Evolutionary conservation across 2,113 vertebrate species (phyloP).

Genomic region (Desmodus rotundus): DNA sequence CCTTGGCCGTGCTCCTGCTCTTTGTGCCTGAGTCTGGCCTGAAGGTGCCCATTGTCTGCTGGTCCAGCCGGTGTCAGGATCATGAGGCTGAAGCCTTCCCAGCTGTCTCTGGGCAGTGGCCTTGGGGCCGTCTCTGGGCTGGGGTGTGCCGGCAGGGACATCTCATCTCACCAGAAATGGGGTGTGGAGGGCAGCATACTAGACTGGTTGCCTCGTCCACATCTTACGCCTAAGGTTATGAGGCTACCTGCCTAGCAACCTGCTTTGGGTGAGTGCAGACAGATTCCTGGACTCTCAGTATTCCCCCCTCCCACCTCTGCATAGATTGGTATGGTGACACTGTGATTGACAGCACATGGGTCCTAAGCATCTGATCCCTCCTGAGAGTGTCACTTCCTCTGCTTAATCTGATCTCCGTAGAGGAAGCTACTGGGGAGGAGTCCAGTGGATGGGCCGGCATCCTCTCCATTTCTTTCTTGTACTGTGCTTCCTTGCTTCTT

Average conservation of each 20-base stretch:
- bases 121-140: constrained; percentile 44
- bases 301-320: background rate
- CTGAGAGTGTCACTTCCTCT: background rate
- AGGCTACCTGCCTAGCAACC: background rate
- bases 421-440: background rate
- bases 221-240: background rate
- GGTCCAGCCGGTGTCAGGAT: constrained; percentile 65
- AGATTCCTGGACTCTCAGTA: background rate
- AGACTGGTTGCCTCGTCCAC: background rate
- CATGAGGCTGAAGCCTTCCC: constrained; percentile 56
- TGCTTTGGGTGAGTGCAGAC: constrained; percentile 14
- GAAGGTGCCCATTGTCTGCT: constrained; percentile 69
- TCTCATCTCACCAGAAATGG: background rate
- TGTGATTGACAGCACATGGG: background rate
- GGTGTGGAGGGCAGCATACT: background rate
- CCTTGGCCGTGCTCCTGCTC: constrained; percentile 29
- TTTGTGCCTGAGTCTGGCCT: constrained; percentile 56
- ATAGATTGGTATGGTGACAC: background rate
- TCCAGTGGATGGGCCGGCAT: background rate
- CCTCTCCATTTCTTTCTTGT: background rate
- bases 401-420: background rate
- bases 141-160: background rate
- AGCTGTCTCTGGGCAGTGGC: constrained; percentile 47
- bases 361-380: background rate
- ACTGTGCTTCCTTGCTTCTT: background rate